These are phyloP conservation scores for Columba janthina DNA, from an alignment of 2,113 vertebrate genomes.

Conservation along the genomic window DNA sequence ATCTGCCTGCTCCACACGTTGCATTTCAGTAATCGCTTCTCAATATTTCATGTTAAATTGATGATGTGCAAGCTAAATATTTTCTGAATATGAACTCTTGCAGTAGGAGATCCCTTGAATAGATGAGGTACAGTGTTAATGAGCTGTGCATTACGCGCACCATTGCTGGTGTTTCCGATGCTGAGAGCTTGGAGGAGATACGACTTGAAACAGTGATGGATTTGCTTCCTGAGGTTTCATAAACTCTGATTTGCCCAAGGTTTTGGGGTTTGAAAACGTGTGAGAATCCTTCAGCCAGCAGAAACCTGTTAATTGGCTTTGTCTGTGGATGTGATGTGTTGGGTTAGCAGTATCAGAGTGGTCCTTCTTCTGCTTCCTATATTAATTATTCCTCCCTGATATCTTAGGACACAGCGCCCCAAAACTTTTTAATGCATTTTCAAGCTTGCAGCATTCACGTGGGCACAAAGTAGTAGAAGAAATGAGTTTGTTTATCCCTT, in stretches of 20 bases:
- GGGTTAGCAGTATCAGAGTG: neutral
- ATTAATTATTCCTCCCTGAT: neutral
- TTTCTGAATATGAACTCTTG: neutral
- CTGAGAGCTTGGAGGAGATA: neutral
- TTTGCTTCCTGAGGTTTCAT: neutral
- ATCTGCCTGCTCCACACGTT: neutral
- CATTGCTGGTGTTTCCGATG: fast-evolving
- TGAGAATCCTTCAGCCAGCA: neutral
- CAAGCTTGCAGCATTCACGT: neutral
- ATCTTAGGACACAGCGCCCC: neutral
- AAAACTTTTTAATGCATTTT: neutral
- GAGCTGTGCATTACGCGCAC: neutral
- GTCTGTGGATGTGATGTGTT: fast-evolving
- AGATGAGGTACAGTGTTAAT: fast-evolving
- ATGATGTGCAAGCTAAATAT: neutral
- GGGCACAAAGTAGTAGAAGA: neutral
- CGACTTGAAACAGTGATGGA: neutral
- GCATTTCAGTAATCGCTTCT: neutral
- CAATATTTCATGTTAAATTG: neutral
- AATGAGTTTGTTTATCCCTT: neutral
- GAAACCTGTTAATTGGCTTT: neutral
- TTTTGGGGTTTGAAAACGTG: neutral
- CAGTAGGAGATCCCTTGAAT: neutral
- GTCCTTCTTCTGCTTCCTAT: neutral
- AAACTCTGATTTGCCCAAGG: neutral